Evolutionary conservation across 2,888 invertebrate species (phyloP), one percentile per base, ranked within the genome.

Genomic region (Augochlorella aurata): DNA sequence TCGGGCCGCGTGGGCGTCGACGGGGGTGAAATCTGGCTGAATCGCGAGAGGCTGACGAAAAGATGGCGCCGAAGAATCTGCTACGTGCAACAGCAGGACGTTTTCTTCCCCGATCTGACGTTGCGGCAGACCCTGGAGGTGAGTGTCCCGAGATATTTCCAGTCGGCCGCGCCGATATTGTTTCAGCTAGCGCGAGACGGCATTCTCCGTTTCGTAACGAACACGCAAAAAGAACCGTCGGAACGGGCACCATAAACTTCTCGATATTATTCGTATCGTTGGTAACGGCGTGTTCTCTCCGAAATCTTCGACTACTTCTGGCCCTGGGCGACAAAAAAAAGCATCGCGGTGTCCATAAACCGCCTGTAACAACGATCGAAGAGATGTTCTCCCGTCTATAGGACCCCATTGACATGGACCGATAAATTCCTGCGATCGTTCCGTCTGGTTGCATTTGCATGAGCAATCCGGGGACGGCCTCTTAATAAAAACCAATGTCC

Each of bases 81-180:
- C 90, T 97, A 97, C 93, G 97, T 97, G 67, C 95, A 97, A 82
- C 97, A 97, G 93, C 96, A 97, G 91, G 97, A 97, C 92, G 95
- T 97, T 81, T 97, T 97, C 94, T 97, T 97, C 92, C 95, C 97
- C 72, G 96, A 96, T 90, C 94, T 97, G 89, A 97, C 97, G 2
- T 94, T 97, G 78, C 94, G 96, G 87, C 97, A 97, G 93, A 97
- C 97, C 7, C 94, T 97, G 85, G 96, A 96, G 94, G 95, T 95
- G 91, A 93, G 94, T n/a, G 61, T 63, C 18, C 29, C 38, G 4
- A 3, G 8, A 38, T 3, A 38, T 21, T 38, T 29, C 38, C 16
- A 24, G 3, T 2, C 9, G 8, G 9, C 2, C 18, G n/a, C 8
- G 38, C 38, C 38, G 38, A 2, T 0, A 38, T n/a, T 18, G 52